Base-by-base conservation (phyloP, 2,797 vertebrate genomes). In the Knipowitschia caucasica region DNA sequence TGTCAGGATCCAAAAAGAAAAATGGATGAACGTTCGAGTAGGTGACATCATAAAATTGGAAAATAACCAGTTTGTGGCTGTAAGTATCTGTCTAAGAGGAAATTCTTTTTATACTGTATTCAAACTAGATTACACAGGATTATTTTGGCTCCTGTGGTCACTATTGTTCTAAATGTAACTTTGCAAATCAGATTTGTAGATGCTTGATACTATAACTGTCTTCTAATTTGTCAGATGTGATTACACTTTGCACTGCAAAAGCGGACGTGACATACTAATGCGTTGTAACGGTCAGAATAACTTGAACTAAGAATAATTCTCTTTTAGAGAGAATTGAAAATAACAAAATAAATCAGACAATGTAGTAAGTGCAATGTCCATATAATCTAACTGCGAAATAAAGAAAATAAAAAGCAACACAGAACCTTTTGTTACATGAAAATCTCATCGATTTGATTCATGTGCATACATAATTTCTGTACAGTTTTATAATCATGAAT, bases 21-120 rank as follows among this genome's bases (percentile, higher is more conserved):
- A 91, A 59, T 98, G 95, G 95, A 95, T 98, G 95, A 94, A 96
- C 0, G 95, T 98, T 57, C 83, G 91, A 36, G 95, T 98, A 1
- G 95, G 95, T 42, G 95, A 98, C 59, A 95, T 98, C 78, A 96
- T 95, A 71, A 96, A 94, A 82, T 68, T 97, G 75, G 94, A 96
- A 77, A 94, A 95, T 82, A 97, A 96, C 75, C 94, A 97, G 81
- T 97, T 96, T 65, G 94, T 96, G 85, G 92, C 93, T 73, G 95
- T 97, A 89, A 92, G 94, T 86, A 30, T 35, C 30, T n/a, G n/a
- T n/a, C n/a, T n/a, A n/a, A n/a, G n/a, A n/a, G n/a, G n/a, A n/a
- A n/a, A 3, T 39, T 36, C 4, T 1, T 10, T 25, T 29, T 26
- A 15, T 7, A 7, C 8, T 39, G 9, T 17, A 27, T 56, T 56